Conservation (phyloP, 2,797 vertebrate genomes). For the Arrhamphus sclerolepis region DNA sequence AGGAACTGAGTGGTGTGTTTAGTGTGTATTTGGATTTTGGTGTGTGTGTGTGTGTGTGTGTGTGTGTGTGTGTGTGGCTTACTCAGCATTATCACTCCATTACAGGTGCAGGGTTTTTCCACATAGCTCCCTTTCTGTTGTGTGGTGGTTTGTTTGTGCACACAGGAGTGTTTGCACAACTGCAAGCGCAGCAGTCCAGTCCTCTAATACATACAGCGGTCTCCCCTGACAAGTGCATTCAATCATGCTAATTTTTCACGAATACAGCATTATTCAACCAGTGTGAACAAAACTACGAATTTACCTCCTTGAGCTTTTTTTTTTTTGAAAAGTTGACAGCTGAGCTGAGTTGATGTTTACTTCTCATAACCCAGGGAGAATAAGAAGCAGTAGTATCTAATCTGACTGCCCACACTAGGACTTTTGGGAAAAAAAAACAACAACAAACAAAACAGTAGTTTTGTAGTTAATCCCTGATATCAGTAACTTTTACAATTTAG, state of each 20-base stretch:
- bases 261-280: slow-evolving; percentile 66
- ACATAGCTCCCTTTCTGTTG: slow-evolving; percentile 37
- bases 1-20: too few species aligned
- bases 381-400: too few species aligned
- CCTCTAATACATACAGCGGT: slow-evolving; percentile 54
- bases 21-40: slow-evolving; percentile 4
- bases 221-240: slow-evolving; percentile 68
- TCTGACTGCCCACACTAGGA: too few species aligned
- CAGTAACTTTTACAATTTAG: too few species aligned
- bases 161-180: slow-evolving; percentile 58
- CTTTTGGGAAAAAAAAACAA: too few species aligned
- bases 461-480: too few species aligned
- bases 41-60: slow-evolving; percentile 2
- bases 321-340: slow-evolving; percentile 37
- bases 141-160: slow-evolving; percentile 49
- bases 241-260: slow-evolving; percentile 70
- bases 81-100: slow-evolving; percentile 75
- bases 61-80: slow-evolving; percentile 44
- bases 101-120: slow-evolving; percentile 66
- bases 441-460: too few species aligned
- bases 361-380: slow-evolving; percentile 7
- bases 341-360: slow-evolving; percentile 17
- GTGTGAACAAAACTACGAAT: slow-evolving; percentile 45
- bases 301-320: slow-evolving; percentile 52
- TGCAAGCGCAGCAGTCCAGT: slow-evolving; percentile 68